phyloP scores from a whole-genome alignment of 2,797 vertebrate genomes.

The Squalus acanthias region DNA sequence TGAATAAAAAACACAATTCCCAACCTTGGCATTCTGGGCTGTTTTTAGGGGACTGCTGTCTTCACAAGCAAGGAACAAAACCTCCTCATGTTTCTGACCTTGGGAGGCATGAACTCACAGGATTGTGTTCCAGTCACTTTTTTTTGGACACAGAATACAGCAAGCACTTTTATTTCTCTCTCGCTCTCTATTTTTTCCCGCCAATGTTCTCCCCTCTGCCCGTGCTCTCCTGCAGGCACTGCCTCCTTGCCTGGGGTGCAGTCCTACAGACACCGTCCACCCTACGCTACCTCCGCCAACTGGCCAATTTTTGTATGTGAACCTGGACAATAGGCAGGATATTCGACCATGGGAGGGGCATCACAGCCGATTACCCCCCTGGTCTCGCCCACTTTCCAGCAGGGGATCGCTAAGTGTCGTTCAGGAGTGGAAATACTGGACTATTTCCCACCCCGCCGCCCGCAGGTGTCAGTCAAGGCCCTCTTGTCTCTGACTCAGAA shows the following conservation, averaged over 20 bases:
- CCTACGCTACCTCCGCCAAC: not conserved
- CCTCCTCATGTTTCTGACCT: not conserved
- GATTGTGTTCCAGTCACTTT: not conserved
- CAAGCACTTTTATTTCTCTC: not conserved
- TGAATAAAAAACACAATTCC: not conserved
- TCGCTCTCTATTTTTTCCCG: not conserved
- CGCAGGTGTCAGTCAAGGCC: not conserved
- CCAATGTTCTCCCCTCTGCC: not conserved
- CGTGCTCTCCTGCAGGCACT: not conserved
- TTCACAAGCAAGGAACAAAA: not conserved
- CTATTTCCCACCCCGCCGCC: not conserved
- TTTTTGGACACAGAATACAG: not conserved
- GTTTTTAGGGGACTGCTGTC: not conserved
- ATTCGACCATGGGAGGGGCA: not conserved
- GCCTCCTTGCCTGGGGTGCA: not conserved
- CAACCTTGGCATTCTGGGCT: not conserved
- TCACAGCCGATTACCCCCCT: not conserved
- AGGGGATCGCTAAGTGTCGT: not conserved
- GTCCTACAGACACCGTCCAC: not conserved
- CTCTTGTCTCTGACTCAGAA: not conserved
- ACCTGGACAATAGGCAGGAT: not conserved
- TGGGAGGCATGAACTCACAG: not conserved
- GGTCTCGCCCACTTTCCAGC: not conserved
- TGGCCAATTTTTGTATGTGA: not conserved
- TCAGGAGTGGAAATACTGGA: not conserved